phyloP scores from a whole-genome alignment of 2,113 vertebrate genomes.

The Phalacrocorax brasilianus region DNA sequence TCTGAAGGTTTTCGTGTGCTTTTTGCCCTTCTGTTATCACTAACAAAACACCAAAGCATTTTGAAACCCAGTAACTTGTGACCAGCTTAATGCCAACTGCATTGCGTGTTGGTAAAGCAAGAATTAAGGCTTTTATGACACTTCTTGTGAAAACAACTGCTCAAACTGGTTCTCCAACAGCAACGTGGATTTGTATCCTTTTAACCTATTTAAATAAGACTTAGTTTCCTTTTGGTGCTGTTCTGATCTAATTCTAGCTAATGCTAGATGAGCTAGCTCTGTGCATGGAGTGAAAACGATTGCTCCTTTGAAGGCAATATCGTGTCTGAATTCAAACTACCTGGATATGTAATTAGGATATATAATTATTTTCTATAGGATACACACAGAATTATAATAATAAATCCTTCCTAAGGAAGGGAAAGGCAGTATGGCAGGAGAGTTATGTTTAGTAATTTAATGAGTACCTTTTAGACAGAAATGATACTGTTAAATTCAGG shows the following conservation, averaged over 20 bases:
- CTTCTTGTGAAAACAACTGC: neutral
- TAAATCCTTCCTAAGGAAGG: neutral
- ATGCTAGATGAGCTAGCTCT: neutral
- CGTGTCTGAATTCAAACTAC: neutral
- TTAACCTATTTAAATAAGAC: neutral
- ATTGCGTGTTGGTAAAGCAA: neutral
- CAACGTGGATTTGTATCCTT: neutral
- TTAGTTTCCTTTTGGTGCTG: neutral
- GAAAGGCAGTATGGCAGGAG: neutral
- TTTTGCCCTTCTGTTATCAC: neutral
- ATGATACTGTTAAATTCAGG: neutral
- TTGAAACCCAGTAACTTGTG: neutral
- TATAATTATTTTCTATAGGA: constrained; percentile 8
- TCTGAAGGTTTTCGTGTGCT: neutral
- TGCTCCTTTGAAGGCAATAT: neutral
- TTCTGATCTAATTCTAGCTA: neutral
- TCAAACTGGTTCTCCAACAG: neutral
- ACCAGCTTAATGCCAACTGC: neutral
- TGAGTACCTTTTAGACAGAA: neutral
- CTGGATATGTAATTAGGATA: neutral
- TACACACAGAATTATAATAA: constrained; percentile 23
- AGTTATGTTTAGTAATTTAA: neutral
- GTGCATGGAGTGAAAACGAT: neutral
- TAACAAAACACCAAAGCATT: neutral
- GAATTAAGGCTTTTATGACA: neutral